These are phyloP conservation scores for Heterodera filipjevi DNA, from an alignment of 2,888 invertebrate genomes.

Conservation along the genomic window DNA sequence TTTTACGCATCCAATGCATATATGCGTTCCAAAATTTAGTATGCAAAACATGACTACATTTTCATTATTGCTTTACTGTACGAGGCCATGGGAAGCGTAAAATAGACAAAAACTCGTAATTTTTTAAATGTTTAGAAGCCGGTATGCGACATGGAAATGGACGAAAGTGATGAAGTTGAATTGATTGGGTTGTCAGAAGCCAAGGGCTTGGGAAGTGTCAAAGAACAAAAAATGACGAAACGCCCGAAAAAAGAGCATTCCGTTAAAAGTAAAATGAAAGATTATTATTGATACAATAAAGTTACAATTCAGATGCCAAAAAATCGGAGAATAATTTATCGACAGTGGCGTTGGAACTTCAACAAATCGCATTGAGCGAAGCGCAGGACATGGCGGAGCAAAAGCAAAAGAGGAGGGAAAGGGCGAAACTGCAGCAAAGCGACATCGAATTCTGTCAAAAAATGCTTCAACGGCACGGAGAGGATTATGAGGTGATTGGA, in stretches of 20 bases:
- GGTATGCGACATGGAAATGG: slow-evolving; percentile 15
- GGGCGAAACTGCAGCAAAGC: slow-evolving; percentile 13
- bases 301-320: not conserved
- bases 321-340: not conserved
- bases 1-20: too few relatives aligned
- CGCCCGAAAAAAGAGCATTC: not conserved
- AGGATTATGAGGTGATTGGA: slow-evolving; percentile 21
- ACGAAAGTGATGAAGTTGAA: slow-evolving; percentile 10
- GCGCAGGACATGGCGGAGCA: slow-evolving; percentile 15
- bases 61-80: too few relatives aligned
- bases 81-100: too few relatives aligned
- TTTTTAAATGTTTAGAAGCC: too few relatives aligned
- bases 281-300: not conserved
- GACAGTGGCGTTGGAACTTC: not conserved
- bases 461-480: slow-evolving; percentile 19
- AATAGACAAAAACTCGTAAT: too few relatives aligned
- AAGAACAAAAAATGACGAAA: slow-evolving; percentile 15
- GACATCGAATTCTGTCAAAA: slow-evolving; percentile 26
- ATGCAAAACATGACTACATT: too few relatives aligned
- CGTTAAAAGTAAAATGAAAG: not conserved
- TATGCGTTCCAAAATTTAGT: too few relatives aligned
- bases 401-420: slow-evolving; percentile 13
- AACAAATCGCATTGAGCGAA: slow-evolving; percentile 22
- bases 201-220: not conserved
- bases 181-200: not conserved